Evolutionary conservation across 2,797 vertebrate species (phyloP), one percentile per base, ranked within the genome.

Genomic region (Spinus pinus): DNA sequence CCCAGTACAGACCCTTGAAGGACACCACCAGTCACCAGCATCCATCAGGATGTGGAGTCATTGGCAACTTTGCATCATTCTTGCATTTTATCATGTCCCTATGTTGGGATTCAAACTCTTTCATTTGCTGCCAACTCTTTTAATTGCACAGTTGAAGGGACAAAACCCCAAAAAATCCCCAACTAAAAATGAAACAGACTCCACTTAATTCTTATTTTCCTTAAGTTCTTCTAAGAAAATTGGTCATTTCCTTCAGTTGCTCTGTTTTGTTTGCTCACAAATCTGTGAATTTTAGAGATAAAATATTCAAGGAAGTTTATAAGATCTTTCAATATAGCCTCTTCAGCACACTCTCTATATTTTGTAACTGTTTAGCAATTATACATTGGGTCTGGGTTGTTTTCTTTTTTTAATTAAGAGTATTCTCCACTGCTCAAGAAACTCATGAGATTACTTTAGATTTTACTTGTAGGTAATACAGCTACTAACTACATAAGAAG

Each of bases 381-480:
- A 23, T 23, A 86, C 42, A 87, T 53, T 58, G 30, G n/a, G 50
- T 86, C 13, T 85, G 79, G 47, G 78, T 92, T 84, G 31, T 39
- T 28, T 39, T 93, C 73, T 66, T 46, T 84, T 35, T 67, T 39
- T 4, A 18, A 87, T 74, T 96, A 94, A 69, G 42, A 92, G 35
- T 86, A 54, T 35, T 93, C 50, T 87, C 42, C 53, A 93, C 37
- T 94, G 41, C 95, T 42, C 15, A 95, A 90, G 47, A 83, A 89
- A 64, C 12, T 44, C n/a, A 50, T 39, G 4, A 91, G 71, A 95
- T 85, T 60, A 91, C 64, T 96, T 80, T 87, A 54, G 35, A 93
- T 90, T 96, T 95, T 88, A 89, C 54, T 96, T 86, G n/a, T 81
- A 94, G 47, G n/a, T 94, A 80, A 93, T 69, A 61, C 10, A 24